These are phyloP conservation scores for Tadarida brasiliensis DNA, from an alignment of 2,797 vertebrate species.

Conservation along the genomic window DNA sequence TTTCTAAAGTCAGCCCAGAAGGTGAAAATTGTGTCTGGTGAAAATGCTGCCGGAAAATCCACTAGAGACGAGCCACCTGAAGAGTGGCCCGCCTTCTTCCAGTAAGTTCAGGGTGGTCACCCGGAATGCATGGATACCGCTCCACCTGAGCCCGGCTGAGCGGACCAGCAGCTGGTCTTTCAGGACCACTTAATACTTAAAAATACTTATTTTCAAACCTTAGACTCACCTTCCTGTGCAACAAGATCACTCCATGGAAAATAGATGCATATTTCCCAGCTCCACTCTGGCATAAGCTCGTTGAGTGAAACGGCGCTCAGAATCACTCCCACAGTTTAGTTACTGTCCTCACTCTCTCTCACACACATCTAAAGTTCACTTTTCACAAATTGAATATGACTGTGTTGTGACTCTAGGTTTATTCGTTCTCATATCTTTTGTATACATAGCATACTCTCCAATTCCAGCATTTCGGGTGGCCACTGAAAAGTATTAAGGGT, in stretches of 20 bases:
- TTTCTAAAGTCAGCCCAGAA: background rate
- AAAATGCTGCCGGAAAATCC: background rate
- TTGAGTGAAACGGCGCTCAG: background rate
- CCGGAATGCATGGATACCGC: background rate
- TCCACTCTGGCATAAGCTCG: background rate
- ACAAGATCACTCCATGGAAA: background rate
- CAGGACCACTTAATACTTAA: background rate
- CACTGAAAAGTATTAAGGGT: background rate
- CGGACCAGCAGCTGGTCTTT: background rate
- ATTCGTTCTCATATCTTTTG: background rate
- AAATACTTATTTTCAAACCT: background rate
- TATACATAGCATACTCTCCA: background rate
- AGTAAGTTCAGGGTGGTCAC: rapidly evolving
- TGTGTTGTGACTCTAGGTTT: background rate
- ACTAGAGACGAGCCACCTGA: background rate
- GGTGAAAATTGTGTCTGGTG: background rate
- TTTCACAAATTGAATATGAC: background rate
- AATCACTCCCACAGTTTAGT: background rate
- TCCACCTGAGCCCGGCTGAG: background rate
- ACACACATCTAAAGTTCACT: background rate
- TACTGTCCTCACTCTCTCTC: background rate
- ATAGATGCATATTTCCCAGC: background rate
- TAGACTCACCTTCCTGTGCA: background rate
- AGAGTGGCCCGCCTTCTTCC: background rate
- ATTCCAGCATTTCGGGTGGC: background rate